A percentile compares a stretch with the other conserved stretches of the same genome.
phyloP scores from a whole-genome alignment of 2,113 vertebrate genomes.

The Erpornis zantholeuca region DNA sequence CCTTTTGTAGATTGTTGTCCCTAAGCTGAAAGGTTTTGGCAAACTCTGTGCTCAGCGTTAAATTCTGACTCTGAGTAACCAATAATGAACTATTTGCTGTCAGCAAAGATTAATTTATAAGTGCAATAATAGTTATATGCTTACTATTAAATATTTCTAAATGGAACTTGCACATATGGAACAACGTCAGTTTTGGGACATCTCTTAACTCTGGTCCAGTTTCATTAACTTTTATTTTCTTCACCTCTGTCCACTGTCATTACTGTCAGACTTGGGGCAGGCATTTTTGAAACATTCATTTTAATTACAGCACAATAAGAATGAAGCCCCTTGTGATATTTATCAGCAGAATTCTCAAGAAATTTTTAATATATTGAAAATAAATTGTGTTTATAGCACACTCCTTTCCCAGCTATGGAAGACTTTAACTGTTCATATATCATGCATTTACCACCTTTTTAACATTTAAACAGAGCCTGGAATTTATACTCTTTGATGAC shows the following conservation, averaged over 20 bases:
- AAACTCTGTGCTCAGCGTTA: neutral
- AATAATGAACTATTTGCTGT: slow-evolving; percentile 18
- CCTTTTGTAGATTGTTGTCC: neutral
- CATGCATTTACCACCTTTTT: slow-evolving; percentile 35
- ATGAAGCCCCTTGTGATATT: neutral
- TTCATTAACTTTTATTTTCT: slow-evolving; percentile 49
- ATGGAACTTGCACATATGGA: neutral
- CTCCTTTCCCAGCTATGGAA: neutral
- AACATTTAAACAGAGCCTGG: slow-evolving; percentile 33
- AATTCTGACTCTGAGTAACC: neutral
- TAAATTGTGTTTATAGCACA: slow-evolving; percentile 30
- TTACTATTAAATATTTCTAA: slow-evolving; percentile 3
- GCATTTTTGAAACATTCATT: slow-evolving; percentile 7
- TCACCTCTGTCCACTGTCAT: neutral
- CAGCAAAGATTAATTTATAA: slow-evolving; percentile 45
- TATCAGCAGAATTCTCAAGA: neutral
- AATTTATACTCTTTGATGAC: slow-evolving; percentile 36
- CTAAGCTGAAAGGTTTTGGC: neutral
- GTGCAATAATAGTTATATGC: neutral
- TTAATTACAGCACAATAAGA: slow-evolving; percentile 39
- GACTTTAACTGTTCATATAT: slow-evolving; percentile 28
- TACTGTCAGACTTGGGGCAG: neutral
- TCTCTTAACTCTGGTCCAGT: slow-evolving; percentile 15
- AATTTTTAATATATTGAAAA: slow-evolving; percentile 38
- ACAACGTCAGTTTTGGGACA: slow-evolving; percentile 11